These are phyloP conservation scores for Nasonia oneida DNA, from an alignment of 2,888 invertebrate genomes.

Conservation along the genomic window DNA sequence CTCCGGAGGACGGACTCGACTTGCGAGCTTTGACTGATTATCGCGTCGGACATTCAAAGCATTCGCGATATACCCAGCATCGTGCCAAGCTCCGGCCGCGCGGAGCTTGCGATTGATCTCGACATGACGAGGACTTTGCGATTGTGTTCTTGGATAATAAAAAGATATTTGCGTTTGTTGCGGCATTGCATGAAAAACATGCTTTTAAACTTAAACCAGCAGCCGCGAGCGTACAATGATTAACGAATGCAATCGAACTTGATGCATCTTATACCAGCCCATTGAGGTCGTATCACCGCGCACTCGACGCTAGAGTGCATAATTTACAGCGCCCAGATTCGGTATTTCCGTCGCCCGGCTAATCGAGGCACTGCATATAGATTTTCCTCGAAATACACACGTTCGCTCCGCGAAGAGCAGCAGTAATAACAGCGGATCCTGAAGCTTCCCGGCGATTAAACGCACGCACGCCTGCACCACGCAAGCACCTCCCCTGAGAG, in stretches of 20 bases:
- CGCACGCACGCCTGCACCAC: no score
- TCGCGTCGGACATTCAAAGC: background rate
- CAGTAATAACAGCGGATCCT: background rate
- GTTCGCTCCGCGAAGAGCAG: no score
- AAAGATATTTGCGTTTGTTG: background rate
- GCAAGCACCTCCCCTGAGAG: background rate
- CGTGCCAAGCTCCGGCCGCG: background rate
- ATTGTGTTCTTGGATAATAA: background rate
- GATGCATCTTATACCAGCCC: no score
- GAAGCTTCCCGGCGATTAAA: background rate
- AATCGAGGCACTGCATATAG: no score
- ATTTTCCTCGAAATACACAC: no score
- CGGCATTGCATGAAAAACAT: no score
- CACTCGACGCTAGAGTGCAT: no score
- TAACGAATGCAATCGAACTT: no score
- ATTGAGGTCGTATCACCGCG: no score
- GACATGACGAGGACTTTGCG: background rate
- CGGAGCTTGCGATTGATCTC: background rate
- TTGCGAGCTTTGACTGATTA: conserved; percentile 29
- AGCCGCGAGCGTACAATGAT: background rate
- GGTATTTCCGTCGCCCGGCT: no score
- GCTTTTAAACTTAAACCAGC: no score
- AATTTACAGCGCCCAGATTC: no score
- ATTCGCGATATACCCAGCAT: background rate
- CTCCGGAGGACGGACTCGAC: background rate